Conservation (phyloP, 2,113 vertebrate genomes). For the Syrmaticus mikado region DNA sequence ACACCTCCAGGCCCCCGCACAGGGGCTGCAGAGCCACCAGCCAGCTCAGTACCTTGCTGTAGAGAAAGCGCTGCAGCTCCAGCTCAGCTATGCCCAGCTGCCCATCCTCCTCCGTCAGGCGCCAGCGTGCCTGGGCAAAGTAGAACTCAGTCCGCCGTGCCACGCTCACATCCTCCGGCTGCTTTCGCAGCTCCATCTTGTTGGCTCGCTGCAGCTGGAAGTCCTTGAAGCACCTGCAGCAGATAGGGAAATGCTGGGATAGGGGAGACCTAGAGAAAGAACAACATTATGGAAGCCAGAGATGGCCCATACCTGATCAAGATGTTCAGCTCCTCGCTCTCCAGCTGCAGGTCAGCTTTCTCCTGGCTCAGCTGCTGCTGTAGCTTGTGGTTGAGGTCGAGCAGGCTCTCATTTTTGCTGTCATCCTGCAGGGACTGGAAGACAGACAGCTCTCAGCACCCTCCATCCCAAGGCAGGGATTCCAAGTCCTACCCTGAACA, state of each 20-base stretch:
- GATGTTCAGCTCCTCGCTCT: slow-evolving; percentile 98
- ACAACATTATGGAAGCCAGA: neutral
- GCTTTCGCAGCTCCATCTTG: slow-evolving; percentile 96
- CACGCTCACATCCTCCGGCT: slow-evolving; percentile 93
- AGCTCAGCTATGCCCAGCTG: slow-evolving; percentile 97
- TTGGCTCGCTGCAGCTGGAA: slow-evolving; percentile 96
- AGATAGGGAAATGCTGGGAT: neutral
- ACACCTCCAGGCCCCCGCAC: accelerated
- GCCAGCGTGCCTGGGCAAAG: slow-evolving; percentile 97
- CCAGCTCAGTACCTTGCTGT: slow-evolving; percentile 88
- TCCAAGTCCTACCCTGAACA: neutral
- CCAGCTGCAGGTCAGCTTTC: slow-evolving; percentile 93
- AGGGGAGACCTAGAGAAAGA: neutral
- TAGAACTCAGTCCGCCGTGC: slow-evolving; percentile 94
- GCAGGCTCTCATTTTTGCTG: slow-evolving; percentile 83
- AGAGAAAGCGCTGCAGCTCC: slow-evolving; percentile 96
- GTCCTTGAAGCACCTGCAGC: slow-evolving; percentile 94
- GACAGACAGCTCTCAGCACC: slow-evolving; percentile 2
- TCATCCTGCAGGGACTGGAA: slow-evolving; percentile 90
- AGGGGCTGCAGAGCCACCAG: neutral
- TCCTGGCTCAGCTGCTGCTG: slow-evolving; percentile 96
- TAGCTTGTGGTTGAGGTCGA: slow-evolving; percentile 88
- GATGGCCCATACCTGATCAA: slow-evolving; percentile 87
- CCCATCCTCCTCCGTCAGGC: slow-evolving; percentile 95
- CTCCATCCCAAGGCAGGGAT: accelerated